phyloP scores from a whole-genome alignment of 2,888 invertebrate species.

The Barypeithes pellucidus region DNA sequence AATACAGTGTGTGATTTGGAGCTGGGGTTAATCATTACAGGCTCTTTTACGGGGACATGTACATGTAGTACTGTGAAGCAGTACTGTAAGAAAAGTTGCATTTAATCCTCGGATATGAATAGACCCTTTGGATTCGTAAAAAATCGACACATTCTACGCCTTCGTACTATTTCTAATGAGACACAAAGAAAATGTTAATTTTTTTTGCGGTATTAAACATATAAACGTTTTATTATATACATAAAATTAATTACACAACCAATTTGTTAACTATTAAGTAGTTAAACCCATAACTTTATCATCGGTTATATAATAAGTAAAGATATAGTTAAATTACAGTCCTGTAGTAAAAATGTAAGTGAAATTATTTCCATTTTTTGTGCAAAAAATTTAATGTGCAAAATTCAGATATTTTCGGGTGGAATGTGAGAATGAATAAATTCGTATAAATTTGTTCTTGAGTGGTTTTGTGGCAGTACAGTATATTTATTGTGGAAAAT shows the following conservation, averaged over 20 bases:
- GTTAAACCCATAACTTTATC: conserved; percentile 2
- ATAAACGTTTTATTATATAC: background rate
- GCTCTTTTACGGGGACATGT: no score
- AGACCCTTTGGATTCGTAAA: no score
- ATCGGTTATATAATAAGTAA: conserved; percentile 7
- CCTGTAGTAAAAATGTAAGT: conserved; percentile 20
- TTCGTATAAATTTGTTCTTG: conserved; percentile 6
- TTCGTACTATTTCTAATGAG: no score
- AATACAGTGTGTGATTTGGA: no score
- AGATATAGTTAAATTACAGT: no score
- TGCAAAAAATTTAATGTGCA: background rate
- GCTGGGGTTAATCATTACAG: no score
- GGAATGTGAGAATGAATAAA: conserved; percentile 5
- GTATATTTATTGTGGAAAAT: background rate
- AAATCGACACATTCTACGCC: no score
- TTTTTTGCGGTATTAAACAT: background rate
- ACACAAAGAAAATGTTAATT: no score
- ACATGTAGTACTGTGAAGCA: no score
- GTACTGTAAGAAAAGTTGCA: no score
- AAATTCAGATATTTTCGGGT: background rate
- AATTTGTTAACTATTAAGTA: background rate
- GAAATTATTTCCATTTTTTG: background rate
- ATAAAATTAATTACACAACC: conserved; percentile 19
- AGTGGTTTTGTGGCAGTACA: conserved; percentile 9
- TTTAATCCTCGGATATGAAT: no score